phyloP scores from a whole-genome alignment of 2,888 invertebrate species.

The Hipparchia semele region DNA sequence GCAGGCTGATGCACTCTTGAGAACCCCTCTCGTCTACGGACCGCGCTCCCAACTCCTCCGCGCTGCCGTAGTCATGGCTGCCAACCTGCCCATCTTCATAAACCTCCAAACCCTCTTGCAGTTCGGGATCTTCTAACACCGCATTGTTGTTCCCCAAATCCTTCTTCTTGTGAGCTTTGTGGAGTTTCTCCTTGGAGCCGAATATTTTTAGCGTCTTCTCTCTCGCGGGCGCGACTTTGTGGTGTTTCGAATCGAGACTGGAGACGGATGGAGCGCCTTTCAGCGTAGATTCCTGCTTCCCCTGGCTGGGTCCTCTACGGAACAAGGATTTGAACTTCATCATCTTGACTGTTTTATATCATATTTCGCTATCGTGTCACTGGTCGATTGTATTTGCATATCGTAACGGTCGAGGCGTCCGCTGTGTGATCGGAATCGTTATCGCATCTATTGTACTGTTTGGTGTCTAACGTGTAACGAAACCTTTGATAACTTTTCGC shows the following conservation, averaged over 20 bases:
- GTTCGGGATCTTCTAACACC: slow-evolving; percentile 76
- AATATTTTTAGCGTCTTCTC: slow-evolving; percentile 79
- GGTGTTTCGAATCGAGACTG: slow-evolving; percentile 85
- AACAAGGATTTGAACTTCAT: slow-evolving; percentile 96
- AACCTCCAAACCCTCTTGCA: slow-evolving; percentile 63
- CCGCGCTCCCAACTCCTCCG: slow-evolving; percentile 67
- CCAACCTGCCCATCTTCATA: slow-evolving; percentile 67
- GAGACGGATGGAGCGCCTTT: slow-evolving; percentile 86
- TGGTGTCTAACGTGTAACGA: slow-evolving; percentile 36
- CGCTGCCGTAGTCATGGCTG: slow-evolving; percentile 71
- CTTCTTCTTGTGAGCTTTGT: slow-evolving; percentile 75
- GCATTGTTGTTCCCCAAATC: slow-evolving; percentile 79
- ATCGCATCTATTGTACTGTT: slow-evolving; percentile 33
- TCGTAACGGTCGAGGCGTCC: slow-evolving; percentile 46
- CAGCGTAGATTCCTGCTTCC: slow-evolving; percentile 78
- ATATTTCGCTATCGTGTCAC: slow-evolving; percentile 70
- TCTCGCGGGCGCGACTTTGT: slow-evolving; percentile 77
- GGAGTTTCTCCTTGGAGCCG: slow-evolving; percentile 79
- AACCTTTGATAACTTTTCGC: slow-evolving; percentile 14
- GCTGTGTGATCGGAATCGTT: slow-evolving; percentile 47
- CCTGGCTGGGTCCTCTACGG: slow-evolving; percentile 91
- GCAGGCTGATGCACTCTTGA: slow-evolving; percentile 77
- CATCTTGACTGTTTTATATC: slow-evolving; percentile 84
- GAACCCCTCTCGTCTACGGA: slow-evolving; percentile 73
- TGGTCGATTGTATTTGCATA: slow-evolving; percentile 57